These are phyloP conservation scores for Scaptodrosophila latifasciaeformis DNA, from an alignment of 2,888 invertebrate species.

Conservation along the genomic window DNA sequence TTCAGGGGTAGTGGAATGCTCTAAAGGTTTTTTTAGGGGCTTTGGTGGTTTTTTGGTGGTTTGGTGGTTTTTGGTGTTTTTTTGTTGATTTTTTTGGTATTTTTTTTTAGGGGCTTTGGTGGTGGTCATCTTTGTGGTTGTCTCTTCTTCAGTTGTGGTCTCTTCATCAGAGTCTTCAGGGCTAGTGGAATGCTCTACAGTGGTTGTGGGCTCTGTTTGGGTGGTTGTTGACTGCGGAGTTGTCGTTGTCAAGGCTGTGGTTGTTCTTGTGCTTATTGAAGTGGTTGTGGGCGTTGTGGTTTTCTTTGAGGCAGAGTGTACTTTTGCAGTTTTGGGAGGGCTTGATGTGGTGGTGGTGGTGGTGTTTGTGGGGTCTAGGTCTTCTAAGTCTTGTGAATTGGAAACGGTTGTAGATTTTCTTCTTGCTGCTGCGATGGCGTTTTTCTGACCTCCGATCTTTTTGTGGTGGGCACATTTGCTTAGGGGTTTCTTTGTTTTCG, in stretches of 20 bases:
- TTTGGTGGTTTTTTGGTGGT: not conserved
- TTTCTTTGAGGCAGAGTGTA: not conserved
- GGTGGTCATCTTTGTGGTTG: not conserved
- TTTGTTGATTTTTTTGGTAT: not conserved
- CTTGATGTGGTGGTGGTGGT: constrained; percentile 1
- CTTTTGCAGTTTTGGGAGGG: not conserved
- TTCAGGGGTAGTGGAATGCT: too few species aligned
- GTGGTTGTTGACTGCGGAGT: not conserved
- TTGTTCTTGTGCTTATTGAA: constrained; percentile 3
- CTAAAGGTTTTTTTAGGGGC: too few species aligned
- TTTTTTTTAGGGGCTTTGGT: not conserved
- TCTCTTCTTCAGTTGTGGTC: not conserved
- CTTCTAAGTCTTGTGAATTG: too few species aligned
- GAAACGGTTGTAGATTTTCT: not conserved
- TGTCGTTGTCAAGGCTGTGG: not conserved
- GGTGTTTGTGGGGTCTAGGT: constrained; percentile 3
- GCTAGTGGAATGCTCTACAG: too few species aligned
- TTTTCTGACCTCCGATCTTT: constrained; percentile 1
- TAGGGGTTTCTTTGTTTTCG: not conserved
- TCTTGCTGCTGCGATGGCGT: not conserved
- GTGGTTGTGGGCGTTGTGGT: constrained; percentile 4
- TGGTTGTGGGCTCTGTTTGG: not conserved
- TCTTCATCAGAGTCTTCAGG: not conserved
- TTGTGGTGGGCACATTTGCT: not conserved
- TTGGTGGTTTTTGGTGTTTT: too few species aligned